Conservation (phyloP, 2,797 vertebrate genomes). For the Pitangus sulphuratus region DNA sequence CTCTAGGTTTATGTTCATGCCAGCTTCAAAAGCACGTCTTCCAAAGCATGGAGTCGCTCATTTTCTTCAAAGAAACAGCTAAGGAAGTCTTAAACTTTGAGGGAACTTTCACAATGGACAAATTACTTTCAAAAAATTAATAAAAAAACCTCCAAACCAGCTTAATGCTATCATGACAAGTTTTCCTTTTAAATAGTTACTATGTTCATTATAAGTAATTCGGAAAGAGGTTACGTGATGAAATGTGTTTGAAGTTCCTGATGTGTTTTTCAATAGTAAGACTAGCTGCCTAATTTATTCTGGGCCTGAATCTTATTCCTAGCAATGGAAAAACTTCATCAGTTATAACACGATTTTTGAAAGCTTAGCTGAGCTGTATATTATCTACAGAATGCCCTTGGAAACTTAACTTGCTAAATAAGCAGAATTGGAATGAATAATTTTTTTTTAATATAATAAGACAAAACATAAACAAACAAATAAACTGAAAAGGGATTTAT, state of each 20-base stretch:
- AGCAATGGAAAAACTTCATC: background rate
- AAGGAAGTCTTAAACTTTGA: background rate
- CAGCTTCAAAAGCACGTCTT: background rate
- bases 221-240: background rate
- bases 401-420: background rate
- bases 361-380: background rate
- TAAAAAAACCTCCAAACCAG: background rate
- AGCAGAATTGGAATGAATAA: background rate
- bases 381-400: background rate
- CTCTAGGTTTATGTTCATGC: background rate
- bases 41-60: fast-evolving
- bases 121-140: background rate
- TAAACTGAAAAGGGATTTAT: background rate
- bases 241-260: background rate
- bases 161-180: background rate
- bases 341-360: background rate
- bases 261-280: background rate
- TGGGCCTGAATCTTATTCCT: background rate
- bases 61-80: background rate
- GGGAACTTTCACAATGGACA: background rate
- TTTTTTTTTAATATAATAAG: background rate
- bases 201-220: background rate
- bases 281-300: background rate
- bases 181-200: background rate
- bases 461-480: background rate